These are phyloP conservation scores for Myotis lucifugus DNA, from an alignment of 2,113 vertebrate genomes.

Conservation along the genomic window DNA sequence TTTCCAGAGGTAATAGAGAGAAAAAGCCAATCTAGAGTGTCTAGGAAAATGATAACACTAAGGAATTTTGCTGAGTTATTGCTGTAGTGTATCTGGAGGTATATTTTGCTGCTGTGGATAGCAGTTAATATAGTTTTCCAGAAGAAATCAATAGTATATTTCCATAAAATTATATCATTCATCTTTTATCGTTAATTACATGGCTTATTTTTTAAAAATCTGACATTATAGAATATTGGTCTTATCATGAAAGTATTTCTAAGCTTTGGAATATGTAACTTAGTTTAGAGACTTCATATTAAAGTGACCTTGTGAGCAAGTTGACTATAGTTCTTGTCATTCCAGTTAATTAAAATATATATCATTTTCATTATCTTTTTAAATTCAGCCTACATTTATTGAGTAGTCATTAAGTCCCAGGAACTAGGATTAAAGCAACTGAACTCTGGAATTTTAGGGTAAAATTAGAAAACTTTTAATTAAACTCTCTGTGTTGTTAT, in stretches of 20 bases:
- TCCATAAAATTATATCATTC: background rate
- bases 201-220: background rate
- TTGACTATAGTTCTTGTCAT: background rate
- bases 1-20: background rate
- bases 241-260: background rate
- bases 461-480: conserved; percentile 21
- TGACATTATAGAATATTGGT: background rate
- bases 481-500: background rate
- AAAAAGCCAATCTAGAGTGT: background rate
- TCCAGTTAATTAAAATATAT: background rate
- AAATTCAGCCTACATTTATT: background rate
- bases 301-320: background rate
- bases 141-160: background rate
- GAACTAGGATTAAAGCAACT: background rate
- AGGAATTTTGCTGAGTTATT: background rate
- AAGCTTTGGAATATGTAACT: background rate
- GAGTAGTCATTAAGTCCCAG: background rate
- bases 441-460: background rate
- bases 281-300: background rate
- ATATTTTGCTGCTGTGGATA: background rate
- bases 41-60: background rate
- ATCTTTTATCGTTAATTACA: background rate
- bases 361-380: conserved; percentile 19
- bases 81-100: background rate
- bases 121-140: background rate